Conservation (phyloP, 2,888 invertebrate species). For the Leptinotarsa haldemani region DNA sequence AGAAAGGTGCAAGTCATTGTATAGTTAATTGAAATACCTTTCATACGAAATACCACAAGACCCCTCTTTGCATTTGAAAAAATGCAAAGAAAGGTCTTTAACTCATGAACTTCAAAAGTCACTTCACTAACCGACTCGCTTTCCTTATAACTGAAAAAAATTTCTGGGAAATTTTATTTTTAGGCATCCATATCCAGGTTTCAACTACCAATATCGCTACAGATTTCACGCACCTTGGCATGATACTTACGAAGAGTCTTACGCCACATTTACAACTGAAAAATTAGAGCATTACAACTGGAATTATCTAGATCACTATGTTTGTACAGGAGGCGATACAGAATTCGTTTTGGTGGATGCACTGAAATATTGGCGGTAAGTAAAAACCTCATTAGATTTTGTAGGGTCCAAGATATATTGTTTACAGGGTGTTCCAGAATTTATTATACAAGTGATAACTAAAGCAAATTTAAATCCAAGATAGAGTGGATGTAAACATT, state of each 20-base stretch:
- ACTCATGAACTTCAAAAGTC: too few species aligned
- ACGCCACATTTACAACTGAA: conserved; percentile 94
- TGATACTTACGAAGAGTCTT: conserved; percentile 92
- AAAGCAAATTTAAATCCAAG: too few species aligned
- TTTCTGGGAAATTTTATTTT: neutral
- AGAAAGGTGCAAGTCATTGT: too few species aligned
- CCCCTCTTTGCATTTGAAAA: too few species aligned
- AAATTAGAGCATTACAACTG: conserved; percentile 96
- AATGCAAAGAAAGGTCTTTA: too few species aligned
- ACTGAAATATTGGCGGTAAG: conserved; percentile 65
- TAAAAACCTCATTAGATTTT: conserved; percentile 2
- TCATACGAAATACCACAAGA: too few species aligned
- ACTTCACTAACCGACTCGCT: too few species aligned
- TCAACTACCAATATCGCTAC: conserved; percentile 91
- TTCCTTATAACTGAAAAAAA: too few species aligned
- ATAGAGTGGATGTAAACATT: too few species aligned
- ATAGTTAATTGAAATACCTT: too few species aligned
- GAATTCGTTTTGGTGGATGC: conserved; percentile 91
- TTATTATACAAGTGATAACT: too few species aligned
- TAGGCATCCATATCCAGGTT: conserved; percentile 83
- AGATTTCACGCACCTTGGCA: conserved; percentile 93
- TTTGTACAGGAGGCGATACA: conserved; percentile 91
- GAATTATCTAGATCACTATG: conserved; percentile 98
- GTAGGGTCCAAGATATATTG: neutral
- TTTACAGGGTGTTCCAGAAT: too few species aligned